Percentiles rank a stretch among this genome's conserved stretches.
These are phyloP conservation scores for Lomographa bimaculata DNA, from an alignment of 2,888 invertebrate genomes.

Conservation along the genomic window DNA sequence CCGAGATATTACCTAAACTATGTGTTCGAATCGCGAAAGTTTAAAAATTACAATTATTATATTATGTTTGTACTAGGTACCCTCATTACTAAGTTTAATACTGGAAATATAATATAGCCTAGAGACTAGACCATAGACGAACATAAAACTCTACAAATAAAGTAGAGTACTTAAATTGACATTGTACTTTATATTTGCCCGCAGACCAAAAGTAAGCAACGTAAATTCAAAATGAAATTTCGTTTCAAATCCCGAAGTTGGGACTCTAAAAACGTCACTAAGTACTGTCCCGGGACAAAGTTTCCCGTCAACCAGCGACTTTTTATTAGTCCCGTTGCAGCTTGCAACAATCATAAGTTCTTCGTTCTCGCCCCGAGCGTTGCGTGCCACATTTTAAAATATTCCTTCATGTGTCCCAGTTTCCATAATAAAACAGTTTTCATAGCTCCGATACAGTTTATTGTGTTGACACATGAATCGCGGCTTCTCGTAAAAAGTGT, in stretches of 20 bases:
- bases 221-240: slow-evolving; percentile 7
- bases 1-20: no score
- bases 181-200: no score
- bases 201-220: no score
- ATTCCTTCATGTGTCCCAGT: slow-evolving; percentile 36
- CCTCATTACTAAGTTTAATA: no score
- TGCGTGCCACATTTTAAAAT: slow-evolving; percentile 35
- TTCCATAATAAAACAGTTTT: slow-evolving; percentile 38
- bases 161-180: no score
- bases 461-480: slow-evolving; percentile 41
- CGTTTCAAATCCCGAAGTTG: slow-evolving; percentile 1
- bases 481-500: slow-evolving; percentile 30
- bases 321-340: slow-evolving; percentile 22
- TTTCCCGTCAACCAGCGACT: slow-evolving; percentile 7
- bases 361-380: slow-evolving; percentile 10
- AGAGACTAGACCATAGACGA: no score
- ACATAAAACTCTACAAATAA: no score
- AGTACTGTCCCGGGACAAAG: slow-evolving; percentile 3
- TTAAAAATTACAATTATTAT: no score
- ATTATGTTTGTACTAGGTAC: no score
- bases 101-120: no score
- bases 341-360: slow-evolving; percentile 20
- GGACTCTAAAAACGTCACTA: slow-evolving; percentile 8
- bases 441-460: slow-evolving; percentile 37
- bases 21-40: no score